Evolutionary conservation across 2,888 invertebrate genomes (phyloP), one percentile per base, ranked within the genome.

Genomic region (Ormyrus labotus): DNA sequence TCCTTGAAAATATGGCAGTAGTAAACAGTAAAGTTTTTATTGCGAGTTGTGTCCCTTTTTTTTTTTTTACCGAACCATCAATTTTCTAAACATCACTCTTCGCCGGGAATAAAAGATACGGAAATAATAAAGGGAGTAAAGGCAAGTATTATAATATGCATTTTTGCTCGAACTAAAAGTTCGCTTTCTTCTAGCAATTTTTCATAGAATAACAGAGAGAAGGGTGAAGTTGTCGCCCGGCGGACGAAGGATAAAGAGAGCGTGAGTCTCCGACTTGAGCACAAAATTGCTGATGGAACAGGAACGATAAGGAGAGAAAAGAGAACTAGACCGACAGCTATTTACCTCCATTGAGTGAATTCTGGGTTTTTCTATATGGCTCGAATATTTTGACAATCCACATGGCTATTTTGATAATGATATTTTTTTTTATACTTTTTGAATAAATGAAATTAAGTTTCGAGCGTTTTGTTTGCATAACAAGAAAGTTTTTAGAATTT

Each of bases 201-300:
- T 60, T 70, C 34, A 50, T 60, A 50, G 11, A 70, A 60, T 70
- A 34, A 5, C 50, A 57, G 69, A 7, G 11, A 64, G 53, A 6
- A 61, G 60, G 34, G 51, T 13, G 45, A 45, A 61, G 53, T 60
- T 50, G 61, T 61, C 61, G 51, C 53, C 9, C n/a, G 9, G 51
- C 45, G 48, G 45, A 7, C 19, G 34, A 8, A 13, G 63, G 55
- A 63, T 61, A 72, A 63, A 72, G 47, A 47, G 72, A 63, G 61
- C 63, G 53, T 53, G 57, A 72, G 72, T 53, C 48, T 53, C 53
- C 53, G 55, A 63, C 61, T 72, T 63, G 55, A 72, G 55, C 63
- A 55, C 69, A 53, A 75, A 75, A 68, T 75, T 58, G 67, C 67
- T 75, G 75, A 75, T 75, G 67, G 67, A 68, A 75, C 67, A 60